Base-by-base conservation (phyloP, 2,888 invertebrate species). In the Cryptocephalus primarius region DNA sequence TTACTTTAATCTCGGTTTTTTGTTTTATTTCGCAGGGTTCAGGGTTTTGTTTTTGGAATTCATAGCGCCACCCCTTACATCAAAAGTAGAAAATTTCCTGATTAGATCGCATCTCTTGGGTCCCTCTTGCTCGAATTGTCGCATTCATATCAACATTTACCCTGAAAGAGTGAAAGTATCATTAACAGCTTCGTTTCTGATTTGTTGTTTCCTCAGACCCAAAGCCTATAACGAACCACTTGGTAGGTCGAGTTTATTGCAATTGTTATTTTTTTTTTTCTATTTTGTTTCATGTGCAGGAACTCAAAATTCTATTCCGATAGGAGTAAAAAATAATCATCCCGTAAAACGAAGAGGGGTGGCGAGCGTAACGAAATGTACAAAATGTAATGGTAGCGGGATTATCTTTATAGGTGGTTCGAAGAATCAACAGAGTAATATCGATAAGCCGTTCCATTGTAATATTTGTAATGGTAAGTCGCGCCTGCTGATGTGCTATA, bases 371-470 rank as follows among this genome's bases (percentile, higher is more conserved):
- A 87, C 88, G 14, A 90, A 89, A 65, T 90, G 89, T 66, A 87
- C 88, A 59, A 89, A 89, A 67, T 90, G 89, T 66, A 90, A 89
- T 65, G 89, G 89, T 32, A 87, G 88, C 3, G 89, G 89, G 40
- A 86, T 89, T 44, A 88, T 90, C 57, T 85, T 85, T 63, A 82
- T 85, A 53, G 85, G 85, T 49, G 80, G 79, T 33, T 73, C 77
- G 49, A 80, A 79, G 62, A 79, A 79, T 61, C 72, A 75, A 57
- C 77, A 76, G 59, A 74, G 73, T 59, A 72, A 75, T 43, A 78
- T 75, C 55, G 88, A 89, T 58, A 90, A 90, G 71, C 88, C 89
- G 1, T 89, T 88, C 69, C 87, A 87, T 63, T 89, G 89, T 70
- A 88, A 88, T 64, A 88, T 90, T 57, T 90, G 89, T 62, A 88